Evolutionary conservation across 2,888 invertebrate genomes (phyloP).

Genomic region (Synanthedon vespiformis): DNA sequence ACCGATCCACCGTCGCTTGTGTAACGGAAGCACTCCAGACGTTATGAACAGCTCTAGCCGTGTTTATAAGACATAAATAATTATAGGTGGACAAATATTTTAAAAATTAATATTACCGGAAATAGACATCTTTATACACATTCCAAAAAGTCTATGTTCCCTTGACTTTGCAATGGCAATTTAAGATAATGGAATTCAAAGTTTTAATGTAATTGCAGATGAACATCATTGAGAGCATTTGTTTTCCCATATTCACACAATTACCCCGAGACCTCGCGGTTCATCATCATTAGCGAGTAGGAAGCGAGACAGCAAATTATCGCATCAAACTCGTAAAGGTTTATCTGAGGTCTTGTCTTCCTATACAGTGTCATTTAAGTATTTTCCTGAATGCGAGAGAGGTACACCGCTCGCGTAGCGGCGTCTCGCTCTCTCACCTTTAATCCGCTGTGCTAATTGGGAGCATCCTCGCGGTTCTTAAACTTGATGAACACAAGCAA

Average conservation of each 20-base stretch:
- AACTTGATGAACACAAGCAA: slow-evolving; percentile 7
- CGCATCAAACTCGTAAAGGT: background rate
- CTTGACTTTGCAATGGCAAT: slow-evolving; percentile 1
- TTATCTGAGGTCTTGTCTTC: slow-evolving; percentile 6
- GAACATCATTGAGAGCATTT: background rate
- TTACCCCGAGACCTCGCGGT: slow-evolving; percentile 1
- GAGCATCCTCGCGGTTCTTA: slow-evolving; percentile 4
- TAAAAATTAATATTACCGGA: too few relatives aligned
- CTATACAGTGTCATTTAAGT: slow-evolving; percentile 3
- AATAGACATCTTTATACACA: too few relatives aligned
- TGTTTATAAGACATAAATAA: too few relatives aligned
- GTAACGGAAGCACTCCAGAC: slow-evolving; percentile 33
- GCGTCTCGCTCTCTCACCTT: background rate
- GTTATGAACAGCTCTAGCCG: slow-evolving; percentile 30
- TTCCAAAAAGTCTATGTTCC: slow-evolving; percentile 10
- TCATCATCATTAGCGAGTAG: slow-evolving; percentile 22
- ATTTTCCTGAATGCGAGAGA: background rate
- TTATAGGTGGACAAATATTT: too few relatives aligned
- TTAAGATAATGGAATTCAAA: background rate
- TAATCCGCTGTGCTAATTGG: slow-evolving; percentile 5
- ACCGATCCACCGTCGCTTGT: slow-evolving; percentile 14
- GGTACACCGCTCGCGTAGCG: background rate
- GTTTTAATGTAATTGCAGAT: background rate
- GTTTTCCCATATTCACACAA: background rate
- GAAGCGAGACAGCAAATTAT: slow-evolving; percentile 13